These are phyloP conservation scores for Pangasius larnaudii DNA, from an alignment of 2,797 vertebrate species.

Conservation along the genomic window DNA sequence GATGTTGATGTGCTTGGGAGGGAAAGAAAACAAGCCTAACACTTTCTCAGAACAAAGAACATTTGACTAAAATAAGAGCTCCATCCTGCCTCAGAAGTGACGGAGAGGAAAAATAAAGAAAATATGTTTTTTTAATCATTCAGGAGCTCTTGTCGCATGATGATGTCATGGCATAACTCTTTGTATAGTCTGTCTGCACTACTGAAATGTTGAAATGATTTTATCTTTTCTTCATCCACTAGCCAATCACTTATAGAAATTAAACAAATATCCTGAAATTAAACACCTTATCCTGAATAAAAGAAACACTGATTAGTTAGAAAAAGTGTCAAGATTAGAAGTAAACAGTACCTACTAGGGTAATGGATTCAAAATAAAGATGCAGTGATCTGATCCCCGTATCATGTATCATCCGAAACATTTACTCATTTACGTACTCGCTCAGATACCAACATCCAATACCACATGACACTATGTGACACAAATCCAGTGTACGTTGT, in stretches of 20 bases:
- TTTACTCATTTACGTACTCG: neutral
- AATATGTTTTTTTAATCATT: neutral
- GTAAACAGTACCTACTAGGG: neutral
- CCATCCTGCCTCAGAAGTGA: neutral
- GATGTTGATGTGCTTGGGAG: slow-evolving; percentile 40
- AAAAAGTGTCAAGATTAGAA: neutral
- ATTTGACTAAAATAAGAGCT: neutral
- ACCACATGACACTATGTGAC: neutral
- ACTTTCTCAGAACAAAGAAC: neutral
- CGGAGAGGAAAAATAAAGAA: neutral
- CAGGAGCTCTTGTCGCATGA: neutral
- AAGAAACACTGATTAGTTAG: neutral
- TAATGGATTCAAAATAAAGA: neutral
- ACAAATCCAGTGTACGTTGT: neutral
- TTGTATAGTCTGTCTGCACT: neutral
- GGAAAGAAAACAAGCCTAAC: neutral
- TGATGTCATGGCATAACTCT: neutral
- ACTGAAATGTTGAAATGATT: neutral
- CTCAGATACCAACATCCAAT: neutral
- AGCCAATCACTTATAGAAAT: neutral
- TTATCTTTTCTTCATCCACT: neutral
- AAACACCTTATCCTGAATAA: neutral
- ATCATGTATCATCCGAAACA: neutral
- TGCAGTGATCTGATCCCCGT: neutral
- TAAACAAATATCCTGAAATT: neutral